Conservation (phyloP, 1,140 invertebrate genomes). For the Olivierus martensii region DNA sequence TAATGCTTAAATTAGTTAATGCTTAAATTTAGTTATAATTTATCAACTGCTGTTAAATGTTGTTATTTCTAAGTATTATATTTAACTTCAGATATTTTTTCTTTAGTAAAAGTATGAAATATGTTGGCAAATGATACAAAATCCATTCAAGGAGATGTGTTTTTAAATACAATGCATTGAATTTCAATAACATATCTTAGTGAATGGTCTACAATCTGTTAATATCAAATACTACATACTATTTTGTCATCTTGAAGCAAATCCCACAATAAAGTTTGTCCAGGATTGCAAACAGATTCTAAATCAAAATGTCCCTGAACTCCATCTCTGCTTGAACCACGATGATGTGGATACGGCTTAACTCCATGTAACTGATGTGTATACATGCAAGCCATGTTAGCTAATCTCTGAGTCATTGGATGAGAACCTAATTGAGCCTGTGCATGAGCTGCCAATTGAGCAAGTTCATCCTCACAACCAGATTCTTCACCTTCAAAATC, state of each 20-base stretch:
- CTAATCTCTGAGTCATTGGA: constrained; percentile 29
- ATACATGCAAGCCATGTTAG: constrained; percentile 30
- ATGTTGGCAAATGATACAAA: no score
- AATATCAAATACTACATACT: constrained; percentile 38
- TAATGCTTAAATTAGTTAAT: no score
- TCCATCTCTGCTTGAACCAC: constrained; percentile 8
- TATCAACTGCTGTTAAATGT: no score
- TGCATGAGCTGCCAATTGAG: constrained; percentile 46
- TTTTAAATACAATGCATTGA: no score
- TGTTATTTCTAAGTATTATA: no score
- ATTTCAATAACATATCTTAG: no score
- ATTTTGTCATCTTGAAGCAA: constrained; percentile 82
- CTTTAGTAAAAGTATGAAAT: no score
- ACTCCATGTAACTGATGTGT: constrained; percentile 25
- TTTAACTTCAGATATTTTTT: no score
- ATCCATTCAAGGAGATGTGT: no score
- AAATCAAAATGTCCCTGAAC: constrained; percentile 27
- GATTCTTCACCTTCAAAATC: constrained; percentile 89
- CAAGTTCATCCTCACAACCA: constrained; percentile 71
- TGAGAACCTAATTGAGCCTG: constrained; percentile 19
- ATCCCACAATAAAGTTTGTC: constrained; percentile 86
- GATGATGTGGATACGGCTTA: constrained; percentile 12
- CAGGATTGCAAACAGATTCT: constrained; percentile 68
- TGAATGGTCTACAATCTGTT: no score
- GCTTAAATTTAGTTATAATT: no score